Evolutionary conservation across 1,140 invertebrate species (phyloP).

Genomic region (Leptestheria dahalacensis): DNA sequence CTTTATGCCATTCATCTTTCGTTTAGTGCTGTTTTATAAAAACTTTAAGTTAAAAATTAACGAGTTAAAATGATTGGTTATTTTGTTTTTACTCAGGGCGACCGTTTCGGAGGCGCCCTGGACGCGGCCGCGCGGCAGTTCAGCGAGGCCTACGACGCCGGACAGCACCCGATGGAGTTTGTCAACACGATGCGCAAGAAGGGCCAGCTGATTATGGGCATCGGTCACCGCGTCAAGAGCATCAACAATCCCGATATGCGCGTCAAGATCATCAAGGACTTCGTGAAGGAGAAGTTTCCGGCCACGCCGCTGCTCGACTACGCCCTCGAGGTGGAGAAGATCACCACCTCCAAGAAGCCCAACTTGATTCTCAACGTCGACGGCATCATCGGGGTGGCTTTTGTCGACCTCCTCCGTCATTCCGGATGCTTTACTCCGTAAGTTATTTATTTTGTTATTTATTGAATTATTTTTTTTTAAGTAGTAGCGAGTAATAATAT

Average conservation of each 20-base stretch:
- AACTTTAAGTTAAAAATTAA: neutral
- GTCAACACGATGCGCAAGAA: conserved; percentile 95
- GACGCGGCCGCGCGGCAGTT: conserved; percentile 94
- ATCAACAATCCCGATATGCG: conserved; percentile 99
- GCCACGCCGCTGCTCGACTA: conserved; percentile 82
- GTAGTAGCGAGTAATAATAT: neutral
- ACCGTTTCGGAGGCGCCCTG: conserved; percentile 94
- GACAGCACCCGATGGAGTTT: conserved; percentile 93
- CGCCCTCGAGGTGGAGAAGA: conserved; percentile 94
- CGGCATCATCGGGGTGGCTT: conserved; percentile 90
- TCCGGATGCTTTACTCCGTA: conserved; percentile 81
- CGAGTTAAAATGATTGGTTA: neutral
- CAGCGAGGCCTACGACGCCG: conserved; percentile 84
- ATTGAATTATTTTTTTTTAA: neutral
- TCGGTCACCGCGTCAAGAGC: conserved; percentile 95
- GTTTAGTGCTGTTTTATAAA: conserved; percentile 4
- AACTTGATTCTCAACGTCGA: conserved; percentile 99
- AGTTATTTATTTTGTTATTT: conserved; percentile 19
- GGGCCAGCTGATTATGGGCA: conserved; percentile 97
- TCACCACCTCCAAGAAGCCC: conserved; percentile 97
- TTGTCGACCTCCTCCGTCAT: conserved; percentile 89
- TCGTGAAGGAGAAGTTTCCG: conserved; percentile 84
- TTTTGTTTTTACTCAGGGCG: conserved; percentile 50
- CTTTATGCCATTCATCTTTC: conserved; percentile 2
- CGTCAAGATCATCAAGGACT: conserved; percentile 47